These are phyloP conservation scores for Didymodactylos carnosus DNA, from an alignment of 2,888 invertebrate species.

Conservation along the genomic window DNA sequence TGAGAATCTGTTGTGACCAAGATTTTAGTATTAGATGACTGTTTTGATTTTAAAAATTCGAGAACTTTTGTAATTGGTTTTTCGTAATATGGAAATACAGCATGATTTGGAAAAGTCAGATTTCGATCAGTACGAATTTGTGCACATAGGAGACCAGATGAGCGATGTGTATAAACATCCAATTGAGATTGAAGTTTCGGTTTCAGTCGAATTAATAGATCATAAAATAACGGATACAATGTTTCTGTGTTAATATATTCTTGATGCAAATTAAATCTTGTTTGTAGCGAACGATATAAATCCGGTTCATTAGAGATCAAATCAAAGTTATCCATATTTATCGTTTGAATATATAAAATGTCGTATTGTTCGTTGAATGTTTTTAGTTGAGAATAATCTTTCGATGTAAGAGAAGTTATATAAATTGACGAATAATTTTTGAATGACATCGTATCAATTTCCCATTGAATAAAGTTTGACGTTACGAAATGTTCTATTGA, in stretches of 20 bases:
- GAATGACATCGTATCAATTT: too few relatives aligned
- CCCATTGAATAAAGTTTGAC: too few relatives aligned
- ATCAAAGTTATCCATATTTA: background rate
- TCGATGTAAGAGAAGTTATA: background rate
- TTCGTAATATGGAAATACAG: too few relatives aligned
- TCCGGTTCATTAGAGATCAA: background rate
- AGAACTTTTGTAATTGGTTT: too few relatives aligned
- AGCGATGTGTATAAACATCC: too few relatives aligned
- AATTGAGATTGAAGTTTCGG: background rate
- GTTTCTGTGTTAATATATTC: background rate
- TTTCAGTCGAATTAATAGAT: background rate
- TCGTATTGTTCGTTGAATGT: background rate
- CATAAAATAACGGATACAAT: background rate
- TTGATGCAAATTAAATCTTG: background rate
- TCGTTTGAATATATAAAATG: background rate
- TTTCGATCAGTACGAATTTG: too few relatives aligned
- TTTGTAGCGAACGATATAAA: background rate
- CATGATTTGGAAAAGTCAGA: too few relatives aligned
- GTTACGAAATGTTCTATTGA: too few relatives aligned
- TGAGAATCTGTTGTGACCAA: too few relatives aligned
- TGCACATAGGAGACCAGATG: too few relatives aligned
- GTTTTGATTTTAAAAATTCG: too few relatives aligned
- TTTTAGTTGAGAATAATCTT: background rate
- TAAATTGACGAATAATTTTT: background rate
- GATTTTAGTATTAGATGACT: too few relatives aligned